These are phyloP conservation scores for Yponomeuta plumbellus DNA, from an alignment of 2,888 invertebrate species.

Conservation along the genomic window DNA sequence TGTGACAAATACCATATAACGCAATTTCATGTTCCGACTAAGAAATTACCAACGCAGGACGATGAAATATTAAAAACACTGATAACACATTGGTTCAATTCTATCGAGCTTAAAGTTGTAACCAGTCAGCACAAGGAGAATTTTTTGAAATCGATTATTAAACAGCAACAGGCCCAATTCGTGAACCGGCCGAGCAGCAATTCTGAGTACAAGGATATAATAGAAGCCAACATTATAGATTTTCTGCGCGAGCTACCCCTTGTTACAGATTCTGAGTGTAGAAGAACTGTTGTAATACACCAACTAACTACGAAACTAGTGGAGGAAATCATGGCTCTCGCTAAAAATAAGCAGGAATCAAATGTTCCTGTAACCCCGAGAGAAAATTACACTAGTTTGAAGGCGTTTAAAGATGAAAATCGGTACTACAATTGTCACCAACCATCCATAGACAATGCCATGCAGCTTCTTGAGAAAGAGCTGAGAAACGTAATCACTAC, in stretches of 20 bases:
- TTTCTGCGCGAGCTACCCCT: not conserved
- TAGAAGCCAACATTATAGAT: not conserved
- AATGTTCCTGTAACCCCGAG: not conserved
- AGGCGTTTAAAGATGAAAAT: not conserved
- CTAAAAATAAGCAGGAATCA: not conserved
- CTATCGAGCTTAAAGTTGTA: not conserved
- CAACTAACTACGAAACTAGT: not conserved
- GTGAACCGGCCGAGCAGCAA: not conserved
- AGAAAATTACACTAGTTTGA: not conserved
- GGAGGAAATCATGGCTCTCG: not conserved
- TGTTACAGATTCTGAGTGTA: not conserved
- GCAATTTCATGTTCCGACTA: not conserved
- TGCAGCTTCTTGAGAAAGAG: conserved; percentile 34
- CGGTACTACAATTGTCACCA: not conserved
- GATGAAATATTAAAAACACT: not conserved
- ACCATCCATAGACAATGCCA: conserved; percentile 1
- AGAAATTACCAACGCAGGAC: not conserved
- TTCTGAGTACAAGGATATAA: not conserved
- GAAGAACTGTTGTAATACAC: not conserved
- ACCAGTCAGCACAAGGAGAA: not conserved
- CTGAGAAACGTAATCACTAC: conserved; percentile 32
- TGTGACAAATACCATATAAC: not conserved
- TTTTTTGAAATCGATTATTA: conserved; percentile 21
- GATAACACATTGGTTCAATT: not conserved
- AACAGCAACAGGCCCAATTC: not conserved